Conservation (phyloP, 2,113 vertebrate species). For the Xerus inauris region DNA sequence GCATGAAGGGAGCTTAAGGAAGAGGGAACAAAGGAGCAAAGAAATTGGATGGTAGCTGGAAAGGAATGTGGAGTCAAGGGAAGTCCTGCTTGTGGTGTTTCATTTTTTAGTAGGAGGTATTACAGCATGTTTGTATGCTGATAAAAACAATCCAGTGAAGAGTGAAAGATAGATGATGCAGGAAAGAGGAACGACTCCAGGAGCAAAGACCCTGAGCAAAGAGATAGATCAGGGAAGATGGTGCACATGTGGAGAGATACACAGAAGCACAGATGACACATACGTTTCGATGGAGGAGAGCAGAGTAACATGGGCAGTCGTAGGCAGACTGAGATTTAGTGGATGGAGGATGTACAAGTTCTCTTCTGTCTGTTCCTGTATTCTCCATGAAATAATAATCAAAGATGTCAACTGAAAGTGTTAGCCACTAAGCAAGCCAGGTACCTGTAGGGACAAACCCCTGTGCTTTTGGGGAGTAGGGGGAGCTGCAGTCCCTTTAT, state of each 20-base stretch:
- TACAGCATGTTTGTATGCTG: not conserved
- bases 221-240: not conserved
- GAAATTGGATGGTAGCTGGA: not conserved
- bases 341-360: not conserved
- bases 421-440: too few species aligned
- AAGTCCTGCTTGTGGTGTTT: not conserved
- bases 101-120: not conserved
- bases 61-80: not conserved
- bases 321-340: not conserved
- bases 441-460: too few species aligned
- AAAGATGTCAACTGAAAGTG: not conserved
- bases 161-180: not conserved
- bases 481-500: too few species aligned
- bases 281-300: not conserved
- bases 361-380: not conserved
- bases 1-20: not conserved
- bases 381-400: not conserved
- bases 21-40: not conserved
- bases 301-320: not conserved
- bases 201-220: conserved; percentile 1
- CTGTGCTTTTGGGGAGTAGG: too few species aligned
- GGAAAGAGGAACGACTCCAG: not conserved
- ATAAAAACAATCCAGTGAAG: not conserved
- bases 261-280: not conserved
- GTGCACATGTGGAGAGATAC: not conserved